phyloP scores from a whole-genome alignment of 2,888 invertebrate species.

The Conomelus anceps region DNA sequence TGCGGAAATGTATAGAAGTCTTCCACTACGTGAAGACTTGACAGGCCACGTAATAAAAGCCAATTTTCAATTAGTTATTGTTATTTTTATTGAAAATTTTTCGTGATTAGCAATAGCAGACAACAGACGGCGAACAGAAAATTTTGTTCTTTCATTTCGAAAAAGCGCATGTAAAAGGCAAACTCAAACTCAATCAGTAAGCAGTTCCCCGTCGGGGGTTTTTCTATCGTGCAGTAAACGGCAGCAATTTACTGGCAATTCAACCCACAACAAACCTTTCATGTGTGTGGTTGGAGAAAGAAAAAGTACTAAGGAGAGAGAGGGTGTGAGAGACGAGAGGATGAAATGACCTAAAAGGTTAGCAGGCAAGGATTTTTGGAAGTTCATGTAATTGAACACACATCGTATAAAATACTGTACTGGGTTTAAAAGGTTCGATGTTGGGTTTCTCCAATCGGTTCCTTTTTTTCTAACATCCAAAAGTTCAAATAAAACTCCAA shows the following conservation, averaged over 20 bases:
- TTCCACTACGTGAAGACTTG: too few relatives aligned
- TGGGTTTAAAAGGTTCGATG: background rate
- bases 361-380: background rate
- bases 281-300: background rate
- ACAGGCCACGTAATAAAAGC: too few relatives aligned
- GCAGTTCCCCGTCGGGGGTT: background rate
- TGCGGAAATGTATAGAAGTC: too few relatives aligned
- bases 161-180: background rate
- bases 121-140: too few relatives aligned
- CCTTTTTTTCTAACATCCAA: too few relatives aligned
- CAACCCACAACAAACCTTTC: background rate
- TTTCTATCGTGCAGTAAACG: background rate
- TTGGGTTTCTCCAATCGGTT: background rate
- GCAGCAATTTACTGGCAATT: background rate
- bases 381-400: background rate
- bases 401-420: too few relatives aligned
- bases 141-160: background rate
- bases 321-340: background rate
- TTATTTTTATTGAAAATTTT: background rate
- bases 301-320: background rate
- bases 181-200: background rate
- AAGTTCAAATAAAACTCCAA: too few relatives aligned
- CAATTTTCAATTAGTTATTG: too few relatives aligned
- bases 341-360: background rate
- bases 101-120: background rate